Conservation (phyloP, 2,113 vertebrate genomes). For the Paradisaea rubra region DNA sequence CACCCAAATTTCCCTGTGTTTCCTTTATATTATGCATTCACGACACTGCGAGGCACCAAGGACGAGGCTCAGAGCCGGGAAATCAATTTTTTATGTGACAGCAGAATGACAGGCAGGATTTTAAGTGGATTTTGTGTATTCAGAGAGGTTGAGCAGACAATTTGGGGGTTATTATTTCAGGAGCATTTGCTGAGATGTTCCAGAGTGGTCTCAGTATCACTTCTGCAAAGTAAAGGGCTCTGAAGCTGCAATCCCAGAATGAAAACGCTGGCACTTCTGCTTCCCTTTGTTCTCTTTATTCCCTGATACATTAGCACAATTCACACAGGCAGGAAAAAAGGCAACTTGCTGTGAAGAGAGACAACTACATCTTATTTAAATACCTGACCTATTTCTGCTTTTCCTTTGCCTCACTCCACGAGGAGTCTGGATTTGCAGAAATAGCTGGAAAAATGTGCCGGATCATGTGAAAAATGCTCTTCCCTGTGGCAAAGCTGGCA, state of each 20-base stretch:
- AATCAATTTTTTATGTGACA: neutral
- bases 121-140: neutral
- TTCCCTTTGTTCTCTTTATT: constrained; percentile 32
- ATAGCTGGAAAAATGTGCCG: neutral
- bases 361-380: constrained; percentile 21
- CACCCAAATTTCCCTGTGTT: neutral
- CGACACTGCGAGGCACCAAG: neutral
- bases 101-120: neutral
- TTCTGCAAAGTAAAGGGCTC: constrained; percentile 1
- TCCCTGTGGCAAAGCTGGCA: neutral
- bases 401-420: neutral
- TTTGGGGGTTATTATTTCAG: neutral
- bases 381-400: constrained; percentile 50
- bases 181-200: neutral
- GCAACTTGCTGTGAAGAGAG: constrained; percentile 31
- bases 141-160: neutral
- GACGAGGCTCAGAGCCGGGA: neutral
- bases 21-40: neutral
- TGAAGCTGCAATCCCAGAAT: neutral
- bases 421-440: neutral
- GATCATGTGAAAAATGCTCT: neutral
- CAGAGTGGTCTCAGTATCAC: neutral
- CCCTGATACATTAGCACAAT: neutral
- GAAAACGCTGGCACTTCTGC: neutral
- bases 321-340: neutral